Evolutionary conservation across 1,140 invertebrate species (phyloP), one percentile per base, ranked within the genome.

Genomic region (Oryzaephilus surinamensis): DNA sequence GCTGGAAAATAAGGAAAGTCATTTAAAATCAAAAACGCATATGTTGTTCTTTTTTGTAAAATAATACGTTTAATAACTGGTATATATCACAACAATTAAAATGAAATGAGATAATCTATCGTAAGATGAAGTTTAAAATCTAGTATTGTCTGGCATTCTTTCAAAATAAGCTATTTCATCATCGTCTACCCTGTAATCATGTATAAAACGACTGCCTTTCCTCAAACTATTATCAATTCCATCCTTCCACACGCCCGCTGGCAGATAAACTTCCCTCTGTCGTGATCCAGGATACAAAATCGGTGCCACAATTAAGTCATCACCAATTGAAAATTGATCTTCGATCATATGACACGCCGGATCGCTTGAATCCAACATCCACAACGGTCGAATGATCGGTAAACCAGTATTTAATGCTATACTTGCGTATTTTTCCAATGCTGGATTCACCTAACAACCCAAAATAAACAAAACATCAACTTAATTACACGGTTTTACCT

Each of bases 281-380:
- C 65, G 56, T 20, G 63, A 40, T 13, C 50, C 53, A 2, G 49
- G 47, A 29, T 82, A 69, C 3, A 96, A 56, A 20, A 97, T 77
- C 0, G 92, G 92, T 0, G 93, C 93, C 0, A 96, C 91, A 8
- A 97, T 81, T 0, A 95, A 66, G 51, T 92, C 84, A 46, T 92
- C 80, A 0, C 93, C 92, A 0, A 97, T 73, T 0, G 85, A 79
- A 65, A 96, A 97, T 57, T 97, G 84, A 51, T 93, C 88, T 21
- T 76, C 74, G 2, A 91, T 80, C 0, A 72, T 71, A 17, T 85
- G 76, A 29, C 87, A 85, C 0, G 80, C 75, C 0, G 74, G 64
- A 64, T 95, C 90, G 0, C 76, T 69, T 0, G 87, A 84, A 39
- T 87, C 81, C 17, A 90, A 65, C 84, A 94, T 89, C 90, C 92